Conservation (phyloP, 2,888 invertebrate genomes). For the Spodoptera picta region DNA sequence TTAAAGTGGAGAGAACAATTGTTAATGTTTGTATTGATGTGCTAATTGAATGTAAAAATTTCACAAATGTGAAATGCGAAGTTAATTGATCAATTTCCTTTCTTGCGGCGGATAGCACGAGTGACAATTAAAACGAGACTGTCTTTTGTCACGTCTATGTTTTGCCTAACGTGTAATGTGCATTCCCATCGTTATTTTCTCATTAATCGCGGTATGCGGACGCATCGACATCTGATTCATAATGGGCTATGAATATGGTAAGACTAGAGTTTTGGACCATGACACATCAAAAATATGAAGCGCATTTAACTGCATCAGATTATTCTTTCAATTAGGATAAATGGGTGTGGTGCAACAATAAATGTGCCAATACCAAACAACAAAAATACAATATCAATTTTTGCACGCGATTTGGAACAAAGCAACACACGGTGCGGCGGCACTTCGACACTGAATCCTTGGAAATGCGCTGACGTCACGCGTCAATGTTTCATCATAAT, state of each 20-base stretch:
- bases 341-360: conserved; percentile 3
- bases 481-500: conserved; percentile 57
- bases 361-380: conserved; percentile 20
- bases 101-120: conserved; percentile 6
- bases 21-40: background rate
- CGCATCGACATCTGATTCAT: background rate
- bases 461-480: conserved; percentile 52
- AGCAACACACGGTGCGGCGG: conserved; percentile 53
- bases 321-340: background rate
- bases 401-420: conserved; percentile 46
- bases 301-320: background rate
- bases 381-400: conserved; percentile 37
- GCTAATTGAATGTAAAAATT: background rate
- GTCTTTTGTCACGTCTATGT: conserved; percentile 9
- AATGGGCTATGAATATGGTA: background rate
- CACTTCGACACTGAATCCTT: conserved; percentile 50
- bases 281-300: background rate
- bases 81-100: conserved; percentile 3
- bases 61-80: conserved; percentile 9
- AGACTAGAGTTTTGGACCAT: background rate
- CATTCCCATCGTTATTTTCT: conserved; percentile 10
- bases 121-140: conserved; percentile 26
- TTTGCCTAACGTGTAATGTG: conserved; percentile 8
- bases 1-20: conserved; percentile 7
- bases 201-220: background rate